Evolutionary conservation across 2,113 vertebrate species (phyloP).

Genomic region (Aspidoscelis tigris): DNA sequence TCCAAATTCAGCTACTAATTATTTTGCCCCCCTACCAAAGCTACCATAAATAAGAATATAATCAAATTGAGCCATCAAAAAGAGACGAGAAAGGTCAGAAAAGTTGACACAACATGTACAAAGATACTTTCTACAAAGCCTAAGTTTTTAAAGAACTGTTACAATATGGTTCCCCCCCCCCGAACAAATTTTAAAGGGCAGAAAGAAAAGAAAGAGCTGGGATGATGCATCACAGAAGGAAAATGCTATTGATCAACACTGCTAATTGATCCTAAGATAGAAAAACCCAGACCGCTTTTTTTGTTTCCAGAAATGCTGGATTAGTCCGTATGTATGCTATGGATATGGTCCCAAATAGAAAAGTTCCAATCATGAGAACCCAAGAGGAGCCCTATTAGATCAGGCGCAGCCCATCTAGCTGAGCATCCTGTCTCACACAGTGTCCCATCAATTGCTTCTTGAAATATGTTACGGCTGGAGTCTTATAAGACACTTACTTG

Average conservation of each 20-base stretch:
- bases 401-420: no score
- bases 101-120: not conserved
- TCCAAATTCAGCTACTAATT: not conserved
- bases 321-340: conserved; percentile 19
- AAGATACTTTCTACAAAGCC: not conserved
- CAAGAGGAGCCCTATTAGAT: no score
- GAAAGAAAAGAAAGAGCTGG: not conserved
- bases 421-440: no score
- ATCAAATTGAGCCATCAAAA: not conserved
- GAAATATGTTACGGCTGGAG: not conserved
- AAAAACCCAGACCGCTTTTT: no score
- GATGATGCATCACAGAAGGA: not conserved
- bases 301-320: not conserved
- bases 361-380: not conserved
- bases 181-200: not conserved
- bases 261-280: no score
- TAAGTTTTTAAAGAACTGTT: not conserved
- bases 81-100: no score
- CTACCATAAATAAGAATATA: not conserved
- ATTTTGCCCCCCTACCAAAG: no score
- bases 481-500: not conserved
- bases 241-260: not conserved
- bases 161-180: not conserved
- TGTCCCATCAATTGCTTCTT: not conserved
- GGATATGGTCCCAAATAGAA: not conserved